Base-by-base conservation (phyloP, 64 coral and sea anemone genomes). In the Montipora efflorescens region DNA sequence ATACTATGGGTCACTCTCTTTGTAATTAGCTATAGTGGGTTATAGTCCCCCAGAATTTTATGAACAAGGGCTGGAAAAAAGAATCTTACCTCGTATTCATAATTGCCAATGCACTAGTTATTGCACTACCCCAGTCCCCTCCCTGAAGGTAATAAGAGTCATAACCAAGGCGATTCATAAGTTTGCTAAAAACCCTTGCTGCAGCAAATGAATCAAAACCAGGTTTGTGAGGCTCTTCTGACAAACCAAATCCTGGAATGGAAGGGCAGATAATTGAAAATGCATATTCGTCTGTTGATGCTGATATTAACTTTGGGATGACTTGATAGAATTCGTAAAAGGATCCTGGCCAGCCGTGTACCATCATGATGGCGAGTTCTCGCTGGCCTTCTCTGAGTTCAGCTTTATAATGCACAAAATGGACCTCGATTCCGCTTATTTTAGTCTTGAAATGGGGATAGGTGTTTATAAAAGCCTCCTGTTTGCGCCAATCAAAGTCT, bases 291-390 rank as follows among this genome's bases (percentile, higher is more conserved):
- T 61, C 76, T 21, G 59, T 78, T 47, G 89, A 80, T 8, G 76
- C 77, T 61, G 89, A 55, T n/a, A 70, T 76, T 15, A 99, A 74
- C 23, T 86, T 81, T 48, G 91, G 91, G 15, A 99, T 96, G 3
- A 90, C 78, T 67, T 94, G 91, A 21, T 99, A 96, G 67, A 96
- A 99, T 64, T 99, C 97, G 89, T 93, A 96, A 72, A 94, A 99
- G n/a, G 97, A 99, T 23, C 97, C 97, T n/a, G 97, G 97, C 97
- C 97, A 99, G 7, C 97, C 97, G 76, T 99, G 97, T 16, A 99
- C 92, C 14, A 99, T 79, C 66, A 99, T 89, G 7, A 99, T 99
- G n/a, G 97, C 91, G 18, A 99, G 44, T 19, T 92, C 10, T 74
- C 21, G 84, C 20, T 92, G 91, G 5, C 91, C 92, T 83, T 59